phyloP scores from a whole-genome alignment of 2,888 invertebrate genomes.

The Mythimna lalbum region DNA sequence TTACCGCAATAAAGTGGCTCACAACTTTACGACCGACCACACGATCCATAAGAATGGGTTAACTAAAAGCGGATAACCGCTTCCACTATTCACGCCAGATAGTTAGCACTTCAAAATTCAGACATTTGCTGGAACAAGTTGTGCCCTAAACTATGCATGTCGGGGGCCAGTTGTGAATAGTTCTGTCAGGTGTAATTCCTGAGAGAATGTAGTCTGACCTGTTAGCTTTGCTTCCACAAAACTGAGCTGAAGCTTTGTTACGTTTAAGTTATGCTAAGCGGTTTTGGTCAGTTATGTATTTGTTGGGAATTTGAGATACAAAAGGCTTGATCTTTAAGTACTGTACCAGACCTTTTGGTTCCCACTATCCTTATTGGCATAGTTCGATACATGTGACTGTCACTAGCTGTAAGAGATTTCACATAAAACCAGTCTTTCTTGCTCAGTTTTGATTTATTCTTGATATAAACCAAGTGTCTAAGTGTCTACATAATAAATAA shows the following conservation, averaged over 20 bases:
- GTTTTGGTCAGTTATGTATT: constrained; percentile 25
- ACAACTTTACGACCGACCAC: constrained; percentile 55
- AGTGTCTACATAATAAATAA: too few relatives aligned
- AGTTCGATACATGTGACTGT: too few relatives aligned
- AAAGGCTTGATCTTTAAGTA: constrained; percentile 1
- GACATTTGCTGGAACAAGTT: constrained; percentile 70
- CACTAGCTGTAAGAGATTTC: too few relatives aligned
- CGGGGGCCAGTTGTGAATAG: constrained; percentile 66
- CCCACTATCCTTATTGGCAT: background rate
- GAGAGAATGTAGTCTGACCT: constrained; percentile 51
- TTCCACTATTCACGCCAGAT: constrained; percentile 62
- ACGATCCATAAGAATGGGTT: constrained; percentile 54
- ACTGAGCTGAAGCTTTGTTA: constrained; percentile 52
- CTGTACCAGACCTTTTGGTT: background rate
- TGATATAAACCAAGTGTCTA: too few relatives aligned
- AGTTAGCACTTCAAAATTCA: constrained; percentile 74
- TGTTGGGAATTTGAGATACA: constrained; percentile 25
- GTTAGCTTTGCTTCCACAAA: constrained; percentile 49
- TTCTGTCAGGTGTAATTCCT: constrained; percentile 66
- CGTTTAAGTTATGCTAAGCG: constrained; percentile 53
- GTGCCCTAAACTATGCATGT: constrained; percentile 70
- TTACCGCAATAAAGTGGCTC: constrained; percentile 58
- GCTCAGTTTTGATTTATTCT: too few relatives aligned
- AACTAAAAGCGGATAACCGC: constrained; percentile 63
- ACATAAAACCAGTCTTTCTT: too few relatives aligned